A percentile compares a stretch with the other conserved stretches of the same genome.
Conservation (phyloP, 2,888 invertebrate species). For the Sphaerophoria taeniata region DNA sequence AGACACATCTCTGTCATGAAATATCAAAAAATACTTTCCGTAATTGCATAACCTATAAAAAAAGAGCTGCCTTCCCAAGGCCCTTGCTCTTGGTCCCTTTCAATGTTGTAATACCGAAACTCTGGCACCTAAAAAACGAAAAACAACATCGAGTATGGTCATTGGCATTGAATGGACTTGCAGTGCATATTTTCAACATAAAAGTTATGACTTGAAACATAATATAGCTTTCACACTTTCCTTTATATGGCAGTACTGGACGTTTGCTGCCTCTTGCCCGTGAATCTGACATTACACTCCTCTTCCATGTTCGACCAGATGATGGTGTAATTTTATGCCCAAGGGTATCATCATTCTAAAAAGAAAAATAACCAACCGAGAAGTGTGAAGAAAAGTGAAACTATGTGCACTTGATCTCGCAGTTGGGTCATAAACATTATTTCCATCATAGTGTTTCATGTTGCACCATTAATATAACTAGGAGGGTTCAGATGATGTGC, state of each 20-base stretch:
- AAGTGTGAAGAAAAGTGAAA: conserved; percentile 60
- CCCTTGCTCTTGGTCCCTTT: neutral
- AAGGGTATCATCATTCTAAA: conserved; percentile 43
- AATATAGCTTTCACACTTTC: conserved; percentile 64
- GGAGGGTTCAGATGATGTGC: neutral
- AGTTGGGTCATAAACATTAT: conserved; percentile 60
- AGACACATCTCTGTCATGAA: neutral
- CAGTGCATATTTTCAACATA: conserved; percentile 24
- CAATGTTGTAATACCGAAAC: neutral
- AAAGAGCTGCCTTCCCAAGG: neutral
- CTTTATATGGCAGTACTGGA: conserved; percentile 16
- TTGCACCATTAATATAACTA: conserved; percentile 41
- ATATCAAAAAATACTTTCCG: conserved; percentile 12
- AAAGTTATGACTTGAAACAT: conserved; percentile 55
- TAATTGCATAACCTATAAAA: neutral
- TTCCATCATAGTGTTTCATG: conserved; percentile 46
- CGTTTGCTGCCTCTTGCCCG: neutral
- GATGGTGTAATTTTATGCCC: conserved; percentile 8
- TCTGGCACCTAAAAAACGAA: neutral
- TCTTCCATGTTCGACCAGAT: neutral
- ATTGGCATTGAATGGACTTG: conserved; percentile 37
- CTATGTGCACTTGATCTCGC: conserved; percentile 68
- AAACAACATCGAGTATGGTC: conserved; percentile 10
- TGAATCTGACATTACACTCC: conserved; percentile 3
- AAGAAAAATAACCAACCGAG: conserved; percentile 22